Conservation (phyloP, 2,888 invertebrate genomes). For the Tubulanus polymorphus region DNA sequence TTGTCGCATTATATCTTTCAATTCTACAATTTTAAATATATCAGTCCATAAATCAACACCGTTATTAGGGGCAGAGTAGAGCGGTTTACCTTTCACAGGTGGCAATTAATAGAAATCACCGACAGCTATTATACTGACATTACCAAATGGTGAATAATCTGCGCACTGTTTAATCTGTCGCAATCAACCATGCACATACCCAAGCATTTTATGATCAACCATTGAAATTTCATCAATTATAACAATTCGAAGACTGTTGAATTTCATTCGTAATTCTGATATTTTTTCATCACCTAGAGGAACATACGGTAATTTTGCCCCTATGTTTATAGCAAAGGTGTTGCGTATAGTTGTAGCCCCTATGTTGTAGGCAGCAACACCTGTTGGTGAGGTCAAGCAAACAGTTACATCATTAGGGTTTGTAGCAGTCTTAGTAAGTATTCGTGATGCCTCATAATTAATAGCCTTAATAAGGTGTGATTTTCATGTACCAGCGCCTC, state of each 20-base stretch:
- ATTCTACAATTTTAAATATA: slow-evolving; percentile 7
- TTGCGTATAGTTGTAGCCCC: slow-evolving; percentile 11
- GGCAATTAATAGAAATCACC: slow-evolving; percentile 14
- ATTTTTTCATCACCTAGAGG: not conserved
- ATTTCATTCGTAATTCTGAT: not conserved
- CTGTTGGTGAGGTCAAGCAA: slow-evolving; percentile 19
- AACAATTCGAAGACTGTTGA: not conserved
- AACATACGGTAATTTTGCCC: not conserved
- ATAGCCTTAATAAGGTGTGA: slow-evolving; percentile 19
- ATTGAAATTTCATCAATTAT: not conserved
- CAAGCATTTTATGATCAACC: not conserved
- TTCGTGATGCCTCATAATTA: not conserved
- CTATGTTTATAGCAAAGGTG: not conserved
- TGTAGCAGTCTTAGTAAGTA: not conserved
- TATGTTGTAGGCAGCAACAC: slow-evolving; percentile 22
- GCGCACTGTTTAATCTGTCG: not conserved
- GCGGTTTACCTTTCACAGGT: slow-evolving; percentile 5
- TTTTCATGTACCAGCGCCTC: slow-evolving; percentile 24
- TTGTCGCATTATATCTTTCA: slow-evolving; percentile 16
- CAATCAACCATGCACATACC: not conserved
- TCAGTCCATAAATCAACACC: slow-evolving; percentile 7
- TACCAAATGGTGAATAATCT: not conserved
- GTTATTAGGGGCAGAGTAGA: slow-evolving; percentile 5
- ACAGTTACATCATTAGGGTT: slow-evolving; percentile 6
- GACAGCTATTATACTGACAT: slow-evolving; percentile 12